These are phyloP conservation scores for Molanna angustata DNA, from an alignment of 2,888 invertebrate genomes.

Conservation along the genomic window DNA sequence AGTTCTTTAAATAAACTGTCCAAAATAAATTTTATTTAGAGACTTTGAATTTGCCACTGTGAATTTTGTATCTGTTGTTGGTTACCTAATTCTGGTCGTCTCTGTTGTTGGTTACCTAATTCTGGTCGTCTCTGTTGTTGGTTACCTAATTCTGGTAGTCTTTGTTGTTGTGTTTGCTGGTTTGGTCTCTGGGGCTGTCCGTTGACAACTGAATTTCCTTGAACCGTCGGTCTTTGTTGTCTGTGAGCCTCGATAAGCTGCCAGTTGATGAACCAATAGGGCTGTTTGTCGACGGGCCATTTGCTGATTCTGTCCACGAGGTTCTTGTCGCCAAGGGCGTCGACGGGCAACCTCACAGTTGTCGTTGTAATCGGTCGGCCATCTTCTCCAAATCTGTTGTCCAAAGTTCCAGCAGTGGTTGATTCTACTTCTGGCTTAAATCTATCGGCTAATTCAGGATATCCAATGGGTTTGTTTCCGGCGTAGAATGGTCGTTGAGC, in stretches of 20 bases:
- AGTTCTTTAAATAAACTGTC: too few relatives aligned
- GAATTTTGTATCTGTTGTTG: too few relatives aligned
- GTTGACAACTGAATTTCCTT: not conserved
- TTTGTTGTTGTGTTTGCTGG: too few relatives aligned
- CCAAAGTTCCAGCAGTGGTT: slow-evolving; percentile 38
- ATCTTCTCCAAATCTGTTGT: slow-evolving; percentile 55
- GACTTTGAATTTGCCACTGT: too few relatives aligned
- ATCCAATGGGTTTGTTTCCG: slow-evolving; percentile 56
- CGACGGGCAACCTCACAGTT: slow-evolving; percentile 56
- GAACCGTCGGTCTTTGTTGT: slow-evolving; percentile 37
- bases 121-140: too few relatives aligned
- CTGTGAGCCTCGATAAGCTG: slow-evolving; percentile 61
- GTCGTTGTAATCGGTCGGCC: slow-evolving; percentile 44
- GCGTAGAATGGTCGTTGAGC: slow-evolving; percentile 67
- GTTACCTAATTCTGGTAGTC: too few relatives aligned
- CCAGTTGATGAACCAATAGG: slow-evolving; percentile 73
- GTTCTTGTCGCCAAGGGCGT: slow-evolving; percentile 63
- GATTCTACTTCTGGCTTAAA: slow-evolving; percentile 37
- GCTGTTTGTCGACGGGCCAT: slow-evolving; percentile 64
- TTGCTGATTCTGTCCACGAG: slow-evolving; percentile 61
- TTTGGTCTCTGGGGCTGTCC: not conserved
- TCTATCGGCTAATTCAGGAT: slow-evolving; percentile 53
- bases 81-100: too few relatives aligned
- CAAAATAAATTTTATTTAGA: too few relatives aligned
- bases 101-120: too few relatives aligned